Evolutionary conservation across 2,113 vertebrate genomes (phyloP), one percentile per base, ranked within the genome.

Genomic region (Pelecanus crispus): DNA sequence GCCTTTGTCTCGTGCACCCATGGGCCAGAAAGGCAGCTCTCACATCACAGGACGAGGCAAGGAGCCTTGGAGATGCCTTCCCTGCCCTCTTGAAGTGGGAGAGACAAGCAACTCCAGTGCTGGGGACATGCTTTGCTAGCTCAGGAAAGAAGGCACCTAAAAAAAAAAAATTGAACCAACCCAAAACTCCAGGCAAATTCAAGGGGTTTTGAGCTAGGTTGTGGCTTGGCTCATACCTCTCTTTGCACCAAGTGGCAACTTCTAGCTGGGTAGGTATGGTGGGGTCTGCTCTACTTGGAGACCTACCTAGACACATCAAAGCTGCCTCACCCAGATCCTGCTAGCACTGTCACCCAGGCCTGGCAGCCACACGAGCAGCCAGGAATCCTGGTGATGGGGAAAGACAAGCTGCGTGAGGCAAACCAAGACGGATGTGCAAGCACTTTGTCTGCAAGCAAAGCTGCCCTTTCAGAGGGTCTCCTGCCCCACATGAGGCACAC

Each of bases 111-210:
- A 53, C 18, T 63, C n/a, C 14, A 62, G 63, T 0, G 0, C 83
- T 67, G 84, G 56, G 75, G 61, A 75, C 47, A n/a, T 3, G 25
- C 65, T 92, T 83, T 84, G 79, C 93, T 94, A 90, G 72, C 88
- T 97, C 47, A 75, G 88, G 90, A 88, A 61, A 84, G 80, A 96
- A 96, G 95, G 92, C 94, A 95, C 83, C 88, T 52, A 29, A 55
- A 61, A 92, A 22, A 22, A 25, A 8, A 44, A 63, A 36, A 16
- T 42, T 44, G 13, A 68, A 49, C 40, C 28, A 83, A 70, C 9
- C 17, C 77, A 66, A 42, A 74, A 40, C 77, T 81, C 42, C 55
- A 86, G 72, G 55, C 50, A 86, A 85, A 53, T 72, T 59, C 20
- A 63, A 72, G 28, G 13, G 2, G 1, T 4, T 47, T 59, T 52